A percentile compares a stretch with the other conserved stretches of the same genome.
These are phyloP conservation scores for Ornithoptera alexandrae DNA, from an alignment of 2,888 invertebrate species.

Conservation along the genomic window DNA sequence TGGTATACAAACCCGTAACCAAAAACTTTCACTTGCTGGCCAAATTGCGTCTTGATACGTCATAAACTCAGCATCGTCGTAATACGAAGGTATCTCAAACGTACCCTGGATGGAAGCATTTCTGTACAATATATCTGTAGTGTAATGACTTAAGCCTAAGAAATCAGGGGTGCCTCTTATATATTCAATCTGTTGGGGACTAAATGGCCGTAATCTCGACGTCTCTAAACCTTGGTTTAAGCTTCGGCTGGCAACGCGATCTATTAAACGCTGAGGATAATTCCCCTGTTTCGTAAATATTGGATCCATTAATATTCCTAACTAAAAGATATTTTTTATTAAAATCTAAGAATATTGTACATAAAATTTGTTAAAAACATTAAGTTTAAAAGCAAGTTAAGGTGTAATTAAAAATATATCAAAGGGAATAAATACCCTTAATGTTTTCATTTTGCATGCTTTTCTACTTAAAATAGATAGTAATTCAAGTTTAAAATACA, in stretches of 20 bases:
- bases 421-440: too few relatives aligned
- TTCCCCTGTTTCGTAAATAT: constrained; percentile 78
- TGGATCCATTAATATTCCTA: constrained; percentile 80
- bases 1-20: constrained; percentile 34
- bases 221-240: constrained; percentile 53
- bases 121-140: constrained; percentile 33
- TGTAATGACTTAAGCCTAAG: constrained; percentile 37
- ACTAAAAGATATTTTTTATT: constrained; percentile 42
- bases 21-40: constrained; percentile 30
- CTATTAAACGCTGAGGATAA: constrained; percentile 80
- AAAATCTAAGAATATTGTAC: not conserved
- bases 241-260: constrained; percentile 74
- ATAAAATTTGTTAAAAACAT: too few relatives aligned
- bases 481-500: too few relatives aligned
- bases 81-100: constrained; percentile 32
- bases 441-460: too few relatives aligned
- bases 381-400: too few relatives aligned
- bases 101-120: constrained; percentile 34
- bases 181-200: constrained; percentile 50
- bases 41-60: constrained; percentile 33
- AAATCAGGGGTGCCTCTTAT: constrained; percentile 42
- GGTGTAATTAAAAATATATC: too few relatives aligned
- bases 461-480: too few relatives aligned
- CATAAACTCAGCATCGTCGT: constrained; percentile 33
- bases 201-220: constrained; percentile 66